A percentile compares a stretch with the other conserved stretches of the same genome.
Conservation (phyloP, 2,113 vertebrate genomes). For the Ursus arctos region DNA sequence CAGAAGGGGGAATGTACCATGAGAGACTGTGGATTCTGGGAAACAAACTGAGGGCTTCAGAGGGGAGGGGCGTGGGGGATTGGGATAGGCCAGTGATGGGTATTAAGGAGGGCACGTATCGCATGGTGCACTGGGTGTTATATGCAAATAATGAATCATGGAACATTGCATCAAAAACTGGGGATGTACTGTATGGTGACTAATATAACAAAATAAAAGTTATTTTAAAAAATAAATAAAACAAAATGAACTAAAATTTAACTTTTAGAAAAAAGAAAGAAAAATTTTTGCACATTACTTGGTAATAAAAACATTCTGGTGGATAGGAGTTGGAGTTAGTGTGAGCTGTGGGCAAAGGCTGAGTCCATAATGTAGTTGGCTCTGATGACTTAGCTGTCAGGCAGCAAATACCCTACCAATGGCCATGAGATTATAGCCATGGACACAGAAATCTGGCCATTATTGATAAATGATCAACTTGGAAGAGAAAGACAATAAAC, state of each 20-base stretch:
- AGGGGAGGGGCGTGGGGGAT: no score
- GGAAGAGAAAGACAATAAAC: not conserved
- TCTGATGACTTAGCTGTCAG: not conserved
- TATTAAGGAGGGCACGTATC: no score
- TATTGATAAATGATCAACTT: not conserved
- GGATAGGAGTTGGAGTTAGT: not conserved
- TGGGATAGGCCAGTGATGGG: no score
- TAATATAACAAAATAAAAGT: no score
- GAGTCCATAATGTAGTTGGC: rapidly evolving
- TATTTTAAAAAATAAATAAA: not conserved
- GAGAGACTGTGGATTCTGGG: no score
- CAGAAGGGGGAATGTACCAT: no score
- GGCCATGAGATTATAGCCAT: not conserved
- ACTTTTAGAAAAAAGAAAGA: not conserved
- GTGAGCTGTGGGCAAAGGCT: not conserved
- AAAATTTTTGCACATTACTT: not conserved
- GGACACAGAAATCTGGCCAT: not conserved
- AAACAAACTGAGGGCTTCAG: no score
- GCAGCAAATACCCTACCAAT: not conserved
- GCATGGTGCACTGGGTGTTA: no score
- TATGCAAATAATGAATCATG: no score
- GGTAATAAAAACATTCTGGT: not conserved
- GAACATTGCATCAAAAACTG: no score
- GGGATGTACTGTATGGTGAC: no score
- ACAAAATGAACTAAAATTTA: not conserved